Evolutionary conservation across 2,113 vertebrate genomes (phyloP).

Genomic region (Deroptyus accipitrinus): DNA sequence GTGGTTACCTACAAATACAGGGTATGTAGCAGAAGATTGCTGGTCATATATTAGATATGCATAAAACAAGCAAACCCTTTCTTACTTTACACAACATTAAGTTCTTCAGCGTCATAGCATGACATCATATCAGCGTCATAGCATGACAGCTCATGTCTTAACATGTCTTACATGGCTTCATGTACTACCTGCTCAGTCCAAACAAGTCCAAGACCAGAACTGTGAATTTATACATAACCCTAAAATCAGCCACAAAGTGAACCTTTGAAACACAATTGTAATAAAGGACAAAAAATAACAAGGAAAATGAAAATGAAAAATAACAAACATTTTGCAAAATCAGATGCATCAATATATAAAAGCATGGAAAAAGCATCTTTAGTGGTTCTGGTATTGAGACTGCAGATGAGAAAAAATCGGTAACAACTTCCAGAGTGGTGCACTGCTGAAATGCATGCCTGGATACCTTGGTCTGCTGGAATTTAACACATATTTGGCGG

Average conservation of each 20-base stretch:
- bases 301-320: neutral
- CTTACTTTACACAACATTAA: neutral
- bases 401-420: neutral
- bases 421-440: neutral
- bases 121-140: neutral
- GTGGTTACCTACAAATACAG: neutral
- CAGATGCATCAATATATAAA: neutral
- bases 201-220: neutral
- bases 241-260: neutral
- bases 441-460: neutral
- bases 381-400: neutral
- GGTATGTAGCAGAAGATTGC: rapidly evolving
- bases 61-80: neutral
- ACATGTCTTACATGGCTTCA: neutral
- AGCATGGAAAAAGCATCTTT: neutral
- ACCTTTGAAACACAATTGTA: neutral
- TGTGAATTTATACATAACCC: rapidly evolving
- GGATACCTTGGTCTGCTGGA: neutral
- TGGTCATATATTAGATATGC: neutral
- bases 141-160: neutral
- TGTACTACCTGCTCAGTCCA: rapidly evolving
- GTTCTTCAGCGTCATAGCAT: neutral
- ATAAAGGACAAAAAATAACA: neutral
- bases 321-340: neutral
- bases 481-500: neutral